phyloP scores from a whole-genome alignment of 2,888 invertebrate species.

The Morpho helenor region DNA sequence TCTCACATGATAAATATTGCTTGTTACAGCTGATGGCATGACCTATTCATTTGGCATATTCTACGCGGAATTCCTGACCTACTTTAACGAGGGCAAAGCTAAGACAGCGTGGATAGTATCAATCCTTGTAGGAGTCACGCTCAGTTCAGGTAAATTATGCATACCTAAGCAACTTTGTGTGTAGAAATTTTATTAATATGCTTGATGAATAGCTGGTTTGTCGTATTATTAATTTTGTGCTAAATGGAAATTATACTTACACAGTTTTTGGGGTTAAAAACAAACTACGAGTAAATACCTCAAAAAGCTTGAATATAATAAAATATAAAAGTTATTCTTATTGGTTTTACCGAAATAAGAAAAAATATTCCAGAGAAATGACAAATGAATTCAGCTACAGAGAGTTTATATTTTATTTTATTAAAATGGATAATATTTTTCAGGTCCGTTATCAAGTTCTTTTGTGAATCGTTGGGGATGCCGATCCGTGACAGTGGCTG shows the following conservation, averaged over 20 bases:
- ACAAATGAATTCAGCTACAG: neutral
- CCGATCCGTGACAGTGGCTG: slow-evolving; percentile 92
- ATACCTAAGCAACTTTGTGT: neutral
- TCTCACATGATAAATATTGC: slow-evolving; percentile 11
- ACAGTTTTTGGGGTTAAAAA: no score
- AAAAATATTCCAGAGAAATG: no score
- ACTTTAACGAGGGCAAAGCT: slow-evolving; percentile 91
- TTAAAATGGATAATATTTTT: slow-evolving; percentile 32
- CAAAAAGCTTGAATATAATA: no score
- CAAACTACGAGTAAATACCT: no score
- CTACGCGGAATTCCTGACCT: slow-evolving; percentile 89
- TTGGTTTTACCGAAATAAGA: no score
- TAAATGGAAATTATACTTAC: no score
- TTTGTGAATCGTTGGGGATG: slow-evolving; percentile 98
- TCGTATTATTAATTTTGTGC: no score
- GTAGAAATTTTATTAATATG: neutral
- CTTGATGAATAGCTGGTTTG: no score
- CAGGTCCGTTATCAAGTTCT: slow-evolving; percentile 97
- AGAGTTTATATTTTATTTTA: neutral
- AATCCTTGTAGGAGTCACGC: slow-evolving; percentile 95
- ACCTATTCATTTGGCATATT: slow-evolving; percentile 98
- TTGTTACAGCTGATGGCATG: slow-evolving; percentile 94
- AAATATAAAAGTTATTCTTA: no score
- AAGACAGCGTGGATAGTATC: slow-evolving; percentile 96
- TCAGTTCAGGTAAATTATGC: slow-evolving; percentile 88